These are phyloP conservation scores for Andricus curvator DNA, from an alignment of 2,888 invertebrate genomes.

Conservation along the genomic window DNA sequence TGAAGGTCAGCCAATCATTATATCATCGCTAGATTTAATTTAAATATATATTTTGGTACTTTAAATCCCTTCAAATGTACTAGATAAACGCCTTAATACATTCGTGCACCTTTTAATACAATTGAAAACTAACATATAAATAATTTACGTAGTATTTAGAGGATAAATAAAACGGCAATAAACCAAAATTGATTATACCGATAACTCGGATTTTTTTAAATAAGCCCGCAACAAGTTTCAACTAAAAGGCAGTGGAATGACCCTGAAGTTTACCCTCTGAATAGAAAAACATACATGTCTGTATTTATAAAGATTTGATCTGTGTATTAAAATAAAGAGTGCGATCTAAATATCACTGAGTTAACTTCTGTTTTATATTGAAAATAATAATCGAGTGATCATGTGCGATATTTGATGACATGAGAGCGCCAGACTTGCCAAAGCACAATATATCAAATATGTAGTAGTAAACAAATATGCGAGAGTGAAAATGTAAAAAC, in stretches of 20 bases:
- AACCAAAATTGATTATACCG: not conserved
- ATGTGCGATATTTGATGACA: slow-evolving; percentile 68
- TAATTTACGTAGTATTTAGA: too few relatives aligned
- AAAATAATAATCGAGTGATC: slow-evolving; percentile 25
- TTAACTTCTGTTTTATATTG: slow-evolving; percentile 19
- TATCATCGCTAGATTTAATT: too few relatives aligned
- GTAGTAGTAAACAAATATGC: slow-evolving; percentile 46
- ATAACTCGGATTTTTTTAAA: not conserved
- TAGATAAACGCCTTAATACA: too few relatives aligned
- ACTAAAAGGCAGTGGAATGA: not conserved
- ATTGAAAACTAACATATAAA: too few relatives aligned
- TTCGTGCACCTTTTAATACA: too few relatives aligned
- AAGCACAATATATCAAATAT: slow-evolving; percentile 73
- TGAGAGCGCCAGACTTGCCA: slow-evolving; percentile 77
- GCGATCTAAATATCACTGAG: slow-evolving; percentile 15
- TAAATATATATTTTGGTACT: too few relatives aligned
- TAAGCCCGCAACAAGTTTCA: not conserved
- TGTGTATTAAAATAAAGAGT: slow-evolving; percentile 17
- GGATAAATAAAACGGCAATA: too few relatives aligned
- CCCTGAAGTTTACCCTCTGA: not conserved
- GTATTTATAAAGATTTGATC: not conserved
- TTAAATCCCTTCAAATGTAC: too few relatives aligned
- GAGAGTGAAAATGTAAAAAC: slow-evolving; percentile 40
- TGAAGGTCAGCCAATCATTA: too few relatives aligned
- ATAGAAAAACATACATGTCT: not conserved